Evolutionary conservation across 2,113 vertebrate genomes (phyloP).

Genomic region (Trematocara zebra): DNA sequence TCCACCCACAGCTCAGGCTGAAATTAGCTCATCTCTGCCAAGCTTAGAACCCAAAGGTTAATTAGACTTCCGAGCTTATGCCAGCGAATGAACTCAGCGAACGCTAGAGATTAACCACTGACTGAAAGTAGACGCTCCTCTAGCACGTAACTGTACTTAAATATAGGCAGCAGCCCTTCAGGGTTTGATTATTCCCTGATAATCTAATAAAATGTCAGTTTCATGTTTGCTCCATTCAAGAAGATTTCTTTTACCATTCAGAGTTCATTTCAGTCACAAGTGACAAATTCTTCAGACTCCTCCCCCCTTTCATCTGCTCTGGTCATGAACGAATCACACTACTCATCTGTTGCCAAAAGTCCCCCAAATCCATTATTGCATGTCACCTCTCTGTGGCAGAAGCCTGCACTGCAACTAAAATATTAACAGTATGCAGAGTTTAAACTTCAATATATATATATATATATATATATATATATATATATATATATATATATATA

Average conservation of each 20-base stretch:
- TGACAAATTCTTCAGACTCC: neutral
- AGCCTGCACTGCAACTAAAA: neutral
- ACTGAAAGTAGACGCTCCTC: neutral
- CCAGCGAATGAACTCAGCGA: neutral
- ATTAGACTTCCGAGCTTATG: conserved; percentile 9
- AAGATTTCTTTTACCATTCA: neutral
- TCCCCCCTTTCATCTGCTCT: neutral
- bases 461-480: too few species aligned
- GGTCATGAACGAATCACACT: neutral
- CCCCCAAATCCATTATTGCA: neutral
- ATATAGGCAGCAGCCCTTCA: neutral
- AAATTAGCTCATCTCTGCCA: conserved; percentile 57
- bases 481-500: too few species aligned
- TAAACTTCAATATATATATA: neutral
- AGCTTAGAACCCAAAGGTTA: conserved; percentile 39
- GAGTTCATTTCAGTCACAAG: neutral
- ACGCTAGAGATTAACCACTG: conserved; percentile 41
- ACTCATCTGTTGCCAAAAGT: neutral
- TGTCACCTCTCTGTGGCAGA: neutral
- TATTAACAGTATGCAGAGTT: neutral
- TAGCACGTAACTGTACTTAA: neutral
- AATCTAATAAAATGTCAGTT: neutral
- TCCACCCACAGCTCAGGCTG: conserved; percentile 40
- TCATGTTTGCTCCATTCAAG: neutral
- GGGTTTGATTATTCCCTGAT: neutral